Evolutionary conservation across 1,140 invertebrate species (phyloP), one percentile per base, ranked within the genome.

Genomic region (Prorops nasuta): DNA sequence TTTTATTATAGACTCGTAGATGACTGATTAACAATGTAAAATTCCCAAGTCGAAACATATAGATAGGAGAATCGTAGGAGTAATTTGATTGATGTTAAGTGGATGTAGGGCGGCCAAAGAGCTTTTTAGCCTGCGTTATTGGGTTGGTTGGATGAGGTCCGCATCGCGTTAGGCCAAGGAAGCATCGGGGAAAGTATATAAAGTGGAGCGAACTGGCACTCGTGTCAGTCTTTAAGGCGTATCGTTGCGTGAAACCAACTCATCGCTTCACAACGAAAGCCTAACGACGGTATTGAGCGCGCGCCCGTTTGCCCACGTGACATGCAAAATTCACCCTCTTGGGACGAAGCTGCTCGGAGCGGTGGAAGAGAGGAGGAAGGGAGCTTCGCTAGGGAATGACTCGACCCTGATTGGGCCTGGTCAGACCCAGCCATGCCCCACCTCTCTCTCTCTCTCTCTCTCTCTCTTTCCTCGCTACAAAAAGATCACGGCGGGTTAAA

Each of bases 261-360:
- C 67, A 68, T 69, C 58, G 54, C 52, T 15, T 53, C 57, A 66
- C 59, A 71, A 70, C 61, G 64, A 71, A 58, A 41, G 59, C 50
- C 62, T 71, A 72, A 74, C 70, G 69, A 74, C 56, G 51, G 64
- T 58, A 69, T 72, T 71, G 24, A 72, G 49, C 62, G 50, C 52
- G 61, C 59, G 69, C 69, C 69, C 69, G 70, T 76, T 76, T 73
- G 70, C 62, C 64, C 71, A 71, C 69, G 71, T 75, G 72, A 75
- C 69, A 74, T 72, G 72, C 71, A 75, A 72, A 74, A 75, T 66
- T 72, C 63, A 72, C 70, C 71, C 69, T 70, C 45, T 35, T 37
- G 49, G 34, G 15, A 40, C 31, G 38, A 51, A 22, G 43, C 34
- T 12, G 44, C 49, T 71, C 60, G 48, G 58, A 51, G 49, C 53